Base-by-base conservation (phyloP, 2,888 invertebrate genomes). In the Hyposoter dolosus region DNA sequence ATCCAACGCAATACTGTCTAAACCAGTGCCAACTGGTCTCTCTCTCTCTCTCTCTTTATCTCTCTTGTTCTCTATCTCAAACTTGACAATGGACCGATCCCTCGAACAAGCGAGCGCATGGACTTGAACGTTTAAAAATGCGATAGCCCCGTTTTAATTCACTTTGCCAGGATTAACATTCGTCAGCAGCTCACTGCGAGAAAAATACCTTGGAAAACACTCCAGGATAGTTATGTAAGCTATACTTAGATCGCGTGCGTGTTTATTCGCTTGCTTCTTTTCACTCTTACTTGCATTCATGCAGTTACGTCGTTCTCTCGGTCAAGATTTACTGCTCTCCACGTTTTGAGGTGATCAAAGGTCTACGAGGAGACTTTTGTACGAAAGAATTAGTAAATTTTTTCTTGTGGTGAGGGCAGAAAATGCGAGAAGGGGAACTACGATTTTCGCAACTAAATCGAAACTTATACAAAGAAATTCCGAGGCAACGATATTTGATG, bases 11-110 rank as follows among this genome's bases (percentile, higher is more conserved):
- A 28, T 63, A 12, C 17, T 32, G 47, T 28, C 72, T 40, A 15
- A 32, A 45, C 40, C 74, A 66, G 3, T 68, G 56, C 23, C 43
- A 43, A 53, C 53, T 35, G 60, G 23, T 17, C 23, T 60, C 60
- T 47, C 47, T 32, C 35, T 65, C 45, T 28, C 23, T 72, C 47
- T 56, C 45, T 69, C 63, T 56, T 32, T 17, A 9, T 65, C 43
- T 35, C 23, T 40, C 78, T 40, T 65, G 12, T 23, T 65, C 76
- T 71, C 35, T 45, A 65, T 81, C 84, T 92, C 91, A 92, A 92
- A 92, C 92, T 93, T 92, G 92, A 93, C 92, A 93, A 91, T 93
- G 92, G 91, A 82, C 89, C 90, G 86, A 83, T 82, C 82, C 63
- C 45, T 53, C 28, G 63, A 82, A 77, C 88, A 88, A 88, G n/a